Conservation (phyloP, 2,113 vertebrate genomes). For the Lasiurus cinereus region DNA sequence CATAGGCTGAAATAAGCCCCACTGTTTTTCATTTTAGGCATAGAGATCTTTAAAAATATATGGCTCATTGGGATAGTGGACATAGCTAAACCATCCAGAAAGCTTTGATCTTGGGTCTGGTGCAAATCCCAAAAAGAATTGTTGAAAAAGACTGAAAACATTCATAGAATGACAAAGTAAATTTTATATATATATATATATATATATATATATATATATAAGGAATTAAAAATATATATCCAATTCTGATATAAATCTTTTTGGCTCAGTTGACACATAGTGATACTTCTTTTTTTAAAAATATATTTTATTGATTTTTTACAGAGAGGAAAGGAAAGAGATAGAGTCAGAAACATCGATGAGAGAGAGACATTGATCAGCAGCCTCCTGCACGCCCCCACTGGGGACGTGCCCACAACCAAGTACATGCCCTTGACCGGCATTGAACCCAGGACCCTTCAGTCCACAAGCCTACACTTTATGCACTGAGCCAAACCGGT, state of each 20-base stretch:
- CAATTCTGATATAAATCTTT: neutral
- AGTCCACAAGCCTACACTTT: no score
- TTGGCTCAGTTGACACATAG: neutral
- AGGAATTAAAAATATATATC: neutral
- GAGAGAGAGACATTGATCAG: no score
- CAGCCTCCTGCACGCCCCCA: no score
- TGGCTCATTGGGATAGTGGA: neutral
- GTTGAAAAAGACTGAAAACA: neutral
- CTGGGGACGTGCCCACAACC: no score
- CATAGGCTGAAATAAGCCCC: neutral
- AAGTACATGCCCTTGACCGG: no score
- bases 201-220: no score
- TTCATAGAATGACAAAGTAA: neutral
- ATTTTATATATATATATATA: neutral
- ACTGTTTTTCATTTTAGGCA: neutral
- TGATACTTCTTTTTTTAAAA: neutral
- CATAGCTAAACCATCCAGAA: neutral
- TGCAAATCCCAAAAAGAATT: neutral
- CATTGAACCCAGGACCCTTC: no score
- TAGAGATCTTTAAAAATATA: neutral
- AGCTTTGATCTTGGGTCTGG: neutral
- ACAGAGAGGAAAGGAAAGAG: no score
- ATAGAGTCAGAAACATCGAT: no score
- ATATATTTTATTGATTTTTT: no score
- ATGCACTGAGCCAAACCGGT: no score